Evolutionary conservation across 2,888 invertebrate genomes (phyloP).

Genomic region (Criorhina ranunculi): DNA sequence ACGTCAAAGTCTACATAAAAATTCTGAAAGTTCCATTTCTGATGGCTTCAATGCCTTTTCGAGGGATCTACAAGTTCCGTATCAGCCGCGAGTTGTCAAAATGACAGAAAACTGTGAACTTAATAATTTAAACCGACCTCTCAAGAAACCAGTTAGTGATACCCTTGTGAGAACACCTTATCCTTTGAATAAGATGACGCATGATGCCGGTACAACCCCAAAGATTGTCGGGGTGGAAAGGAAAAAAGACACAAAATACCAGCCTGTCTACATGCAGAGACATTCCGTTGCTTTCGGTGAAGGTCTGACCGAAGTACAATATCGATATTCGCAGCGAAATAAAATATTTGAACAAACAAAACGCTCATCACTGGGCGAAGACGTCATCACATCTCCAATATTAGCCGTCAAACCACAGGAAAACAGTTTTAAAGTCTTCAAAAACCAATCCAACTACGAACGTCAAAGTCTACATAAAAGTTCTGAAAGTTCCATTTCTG

Average conservation of each 20-base stretch:
- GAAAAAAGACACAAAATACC: slow-evolving; percentile 42
- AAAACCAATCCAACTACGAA: slow-evolving; percentile 55
- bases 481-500: not conserved
- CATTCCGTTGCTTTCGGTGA: slow-evolving; percentile 35
- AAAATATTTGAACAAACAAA: slow-evolving; percentile 2
- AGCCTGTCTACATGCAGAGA: slow-evolving; percentile 56
- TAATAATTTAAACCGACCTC: not conserved
- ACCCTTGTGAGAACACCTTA: not conserved
- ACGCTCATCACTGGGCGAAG: not conserved
- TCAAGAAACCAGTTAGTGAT: not conserved
- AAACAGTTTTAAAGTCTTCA: slow-evolving; percentile 44
- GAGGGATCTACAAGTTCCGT: not conserved
- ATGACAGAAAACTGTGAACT: not conserved
- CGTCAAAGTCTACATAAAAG: slow-evolving; percentile 16
- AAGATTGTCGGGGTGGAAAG: slow-evolving; percentile 61
- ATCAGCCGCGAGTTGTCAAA: not conserved
- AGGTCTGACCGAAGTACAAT: not conserved
- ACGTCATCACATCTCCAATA: not conserved
- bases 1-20: slow-evolving; percentile 16
- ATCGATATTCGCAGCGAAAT: not conserved
- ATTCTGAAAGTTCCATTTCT: not conserved
- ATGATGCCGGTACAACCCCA: slow-evolving; percentile 36
- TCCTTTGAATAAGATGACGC: not conserved
- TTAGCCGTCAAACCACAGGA: not conserved
- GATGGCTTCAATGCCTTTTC: slow-evolving; percentile 1